Evolutionary conservation across 2,888 invertebrate species (phyloP).

Genomic region (Melanotus villosus): DNA sequence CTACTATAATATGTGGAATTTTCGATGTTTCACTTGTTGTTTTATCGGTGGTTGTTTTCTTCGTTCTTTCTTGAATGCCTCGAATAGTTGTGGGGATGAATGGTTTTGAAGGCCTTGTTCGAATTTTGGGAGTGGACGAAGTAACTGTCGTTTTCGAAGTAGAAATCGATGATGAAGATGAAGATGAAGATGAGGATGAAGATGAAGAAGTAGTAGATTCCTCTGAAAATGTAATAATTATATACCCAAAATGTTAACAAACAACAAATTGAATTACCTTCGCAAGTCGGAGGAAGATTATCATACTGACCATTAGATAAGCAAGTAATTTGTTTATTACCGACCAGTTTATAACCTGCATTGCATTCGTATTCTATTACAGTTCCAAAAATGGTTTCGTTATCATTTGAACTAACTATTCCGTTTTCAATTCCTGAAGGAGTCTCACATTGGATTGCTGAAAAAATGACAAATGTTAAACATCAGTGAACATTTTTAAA

Average conservation of each 20-base stretch:
- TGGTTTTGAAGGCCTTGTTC: conserved; percentile 64
- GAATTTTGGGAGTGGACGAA: conserved; percentile 58
- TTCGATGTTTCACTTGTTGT: conserved; percentile 50
- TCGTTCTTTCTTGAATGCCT: conserved; percentile 59
- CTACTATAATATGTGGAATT: conserved; percentile 51
- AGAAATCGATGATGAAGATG: conserved; percentile 54
- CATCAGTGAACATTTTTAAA: background rate
- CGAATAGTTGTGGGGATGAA: conserved; percentile 66
- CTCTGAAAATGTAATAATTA: no score
- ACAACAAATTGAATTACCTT: conserved; percentile 70
- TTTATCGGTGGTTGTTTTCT: conserved; percentile 55
- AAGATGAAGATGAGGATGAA: conserved; percentile 48
- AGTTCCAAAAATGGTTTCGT: conserved; percentile 79
- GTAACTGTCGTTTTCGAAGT: conserved; percentile 57
- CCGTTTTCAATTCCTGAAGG: conserved; percentile 79
- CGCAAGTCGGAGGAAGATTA: conserved; percentile 81
- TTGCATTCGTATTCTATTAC: conserved; percentile 83
- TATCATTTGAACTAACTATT: conserved; percentile 69
- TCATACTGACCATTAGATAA: conserved; percentile 86
- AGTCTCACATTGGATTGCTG: conserved; percentile 82
- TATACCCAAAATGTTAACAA: no score
- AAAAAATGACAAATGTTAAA: conserved; percentile 42
- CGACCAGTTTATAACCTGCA: conserved; percentile 78
- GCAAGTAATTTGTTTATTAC: conserved; percentile 79
- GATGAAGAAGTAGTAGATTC: conserved; percentile 64